Base-by-base conservation (phyloP, 2,113 vertebrate genomes). In the Phrynosoma platyrhinos region DNA sequence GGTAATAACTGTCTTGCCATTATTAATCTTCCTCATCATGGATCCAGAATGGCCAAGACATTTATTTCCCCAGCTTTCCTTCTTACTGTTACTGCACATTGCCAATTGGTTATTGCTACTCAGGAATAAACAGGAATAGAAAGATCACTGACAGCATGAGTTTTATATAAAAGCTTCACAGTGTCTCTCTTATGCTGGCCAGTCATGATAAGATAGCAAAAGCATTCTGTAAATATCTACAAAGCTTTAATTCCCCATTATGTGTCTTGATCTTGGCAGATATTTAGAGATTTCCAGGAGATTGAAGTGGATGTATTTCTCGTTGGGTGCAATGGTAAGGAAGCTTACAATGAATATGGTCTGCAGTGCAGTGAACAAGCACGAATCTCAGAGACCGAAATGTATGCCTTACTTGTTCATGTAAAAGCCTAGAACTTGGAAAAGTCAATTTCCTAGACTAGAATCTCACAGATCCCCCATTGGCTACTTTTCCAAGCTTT, bases 221-320 rank as follows among this genome's bases (percentile, higher is more conserved):
- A 30, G 30, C 40, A 58, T 16, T 8, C 9, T 42, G 21, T 72
- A 90, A 7, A 88, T n/a, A 74, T 53, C 83, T 13, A 25, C 62
- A 62, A 62, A 62, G 14, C 25, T 30, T 9, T 71, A 7, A 27
- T 9, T 71, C 9, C n/a, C 25, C 68, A 30, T 30, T 30, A 21
- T 23, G 30, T 87, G 93, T 94, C 66, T 76, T 92, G 64, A 87
- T 30, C 7, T 94, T 96, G 90, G 23, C 95, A 99, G 99, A 98
- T 99, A 95, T 96, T 94, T 87, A 97, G 69, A 21, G 98, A 99
- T 94, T 99, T 98, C 83, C 96, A 53, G 27, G 97, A 98, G 84
- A 96, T 98, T 71, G 98, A 98, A 89, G 95, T 99, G 53, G 95
- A 98, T 0, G 97, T 97, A 64, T 96, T 96, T 36, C 0, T 97